Evolutionary conservation across 2,888 invertebrate genomes (phyloP).

Genomic region (Polymixis flavicincta): DNA sequence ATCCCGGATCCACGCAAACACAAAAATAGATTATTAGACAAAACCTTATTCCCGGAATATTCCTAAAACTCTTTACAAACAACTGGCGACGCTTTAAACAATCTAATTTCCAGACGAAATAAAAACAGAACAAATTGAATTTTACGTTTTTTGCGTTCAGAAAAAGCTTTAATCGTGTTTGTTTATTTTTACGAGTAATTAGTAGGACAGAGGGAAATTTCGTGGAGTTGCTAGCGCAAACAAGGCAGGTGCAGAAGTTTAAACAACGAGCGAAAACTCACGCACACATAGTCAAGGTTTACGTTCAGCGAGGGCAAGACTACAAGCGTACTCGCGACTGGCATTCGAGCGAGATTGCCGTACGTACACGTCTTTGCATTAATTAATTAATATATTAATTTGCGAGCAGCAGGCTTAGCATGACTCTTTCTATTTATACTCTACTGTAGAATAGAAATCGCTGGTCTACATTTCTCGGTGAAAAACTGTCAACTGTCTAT

Average conservation of each 20-base stretch:
- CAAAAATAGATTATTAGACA: constrained; percentile 30
- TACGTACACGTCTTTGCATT: no score
- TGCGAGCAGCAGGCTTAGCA: no score
- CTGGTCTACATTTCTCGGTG: no score
- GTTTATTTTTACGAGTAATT: constrained; percentile 72
- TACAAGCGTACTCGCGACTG: neutral
- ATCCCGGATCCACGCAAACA: constrained; percentile 15
- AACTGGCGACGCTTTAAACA: constrained; percentile 60
- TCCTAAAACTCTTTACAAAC: constrained; percentile 34
- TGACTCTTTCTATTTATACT: no score
- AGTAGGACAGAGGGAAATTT: constrained; percentile 63
- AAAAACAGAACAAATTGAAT: constrained; percentile 67
- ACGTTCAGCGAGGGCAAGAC: neutral
- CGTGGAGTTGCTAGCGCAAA: constrained; percentile 18
- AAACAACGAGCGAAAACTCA: neutral
- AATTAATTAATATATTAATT: no score
- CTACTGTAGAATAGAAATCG: no score
- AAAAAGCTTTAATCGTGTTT: constrained; percentile 63
- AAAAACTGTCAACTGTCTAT: no score
- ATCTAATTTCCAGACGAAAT: constrained; percentile 66
- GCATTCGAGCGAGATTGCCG: no score
- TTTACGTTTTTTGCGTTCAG: constrained; percentile 61
- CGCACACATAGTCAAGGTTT: neutral
- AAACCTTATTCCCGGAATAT: constrained; percentile 22
- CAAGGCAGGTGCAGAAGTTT: constrained; percentile 2